Evolutionary conservation across 2,888 invertebrate species (phyloP), one percentile per base, ranked within the genome.

Genomic region (Parapristionchus giblindavisi): DNA sequence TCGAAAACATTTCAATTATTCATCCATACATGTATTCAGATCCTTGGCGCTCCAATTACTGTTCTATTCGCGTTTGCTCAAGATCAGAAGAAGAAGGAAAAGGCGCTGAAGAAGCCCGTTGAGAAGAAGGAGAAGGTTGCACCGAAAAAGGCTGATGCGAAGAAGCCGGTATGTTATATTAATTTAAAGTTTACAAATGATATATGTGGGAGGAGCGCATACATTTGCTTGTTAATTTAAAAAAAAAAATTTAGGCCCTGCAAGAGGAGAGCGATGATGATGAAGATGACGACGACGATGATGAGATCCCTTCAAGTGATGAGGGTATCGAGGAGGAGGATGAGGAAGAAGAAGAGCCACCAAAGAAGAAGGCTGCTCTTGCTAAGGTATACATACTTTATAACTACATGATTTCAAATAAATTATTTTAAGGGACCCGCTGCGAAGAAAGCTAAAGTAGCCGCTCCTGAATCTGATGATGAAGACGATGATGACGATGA

Each of bases 281-380:
- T 14, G 17, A 56, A 27, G 80, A 77, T 21, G 77, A 78, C 40
- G 81, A 78, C 32, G 79, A 79, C 40, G 77, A 77, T 24, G 81
- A 81, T 38, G 80, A 82, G 29, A 78, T 82, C 27, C 77, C 75
- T 5, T 82, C 82, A 0, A 79, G 79, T 54, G 81, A 80, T 40
- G 82, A 82, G 68, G 82, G 80, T 52, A 81, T 82, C 38, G 78
- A 82, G 60, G 83, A 81, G 63, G 83, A 80, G 17, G 77, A 32
- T 6, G 80, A 82, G 43, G 78, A 82, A 14, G 68, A 68, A 36
- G 68, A 34, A 52, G 51, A 48, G 63, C 76, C 77, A 27, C 76
- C 76, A 36, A 79, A 80, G 61, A 80, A 81, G 60, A 79, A 80
- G 76, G 80, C 74, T 38, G 52, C 58, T 29, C 43, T 56, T 14